A percentile compares a stretch with the other conserved stretches of the same genome.
Conservation (phyloP, 2,113 vertebrate genomes). For the Pandion haliaetus region DNA sequence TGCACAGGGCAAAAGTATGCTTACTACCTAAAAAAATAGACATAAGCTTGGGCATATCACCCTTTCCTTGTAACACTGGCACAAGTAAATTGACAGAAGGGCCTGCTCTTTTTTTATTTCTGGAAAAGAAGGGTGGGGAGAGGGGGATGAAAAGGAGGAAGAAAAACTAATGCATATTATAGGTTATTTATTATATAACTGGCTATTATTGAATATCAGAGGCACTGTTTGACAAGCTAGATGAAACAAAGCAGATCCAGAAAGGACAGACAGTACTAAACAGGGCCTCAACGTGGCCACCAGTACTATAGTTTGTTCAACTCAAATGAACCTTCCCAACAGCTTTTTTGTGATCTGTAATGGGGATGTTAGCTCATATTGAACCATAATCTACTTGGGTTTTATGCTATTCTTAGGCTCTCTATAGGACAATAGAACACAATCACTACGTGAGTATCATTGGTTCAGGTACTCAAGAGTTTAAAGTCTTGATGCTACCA, state of each 20-base stretch:
- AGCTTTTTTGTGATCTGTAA: background rate
- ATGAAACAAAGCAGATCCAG: background rate
- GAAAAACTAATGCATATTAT: background rate
- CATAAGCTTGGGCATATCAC: background rate
- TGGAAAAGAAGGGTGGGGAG: background rate
- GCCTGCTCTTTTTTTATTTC: background rate
- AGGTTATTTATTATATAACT: background rate
- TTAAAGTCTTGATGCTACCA: background rate
- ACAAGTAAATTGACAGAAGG: background rate
- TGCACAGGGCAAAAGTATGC: background rate
- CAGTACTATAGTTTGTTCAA: background rate
- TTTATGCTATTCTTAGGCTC: background rate
- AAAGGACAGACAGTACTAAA: background rate
- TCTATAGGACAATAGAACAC: background rate
- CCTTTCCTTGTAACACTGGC: background rate
- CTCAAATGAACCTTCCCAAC: background rate
- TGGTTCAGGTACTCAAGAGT: background rate
- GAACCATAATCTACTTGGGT: background rate
- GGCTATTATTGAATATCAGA: background rate
- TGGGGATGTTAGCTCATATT: background rate
- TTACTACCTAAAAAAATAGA: background rate
- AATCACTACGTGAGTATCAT: accelerated
- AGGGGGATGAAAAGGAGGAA: background rate
- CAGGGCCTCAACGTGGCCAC: background rate
- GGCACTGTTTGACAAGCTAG: background rate